phyloP scores from a whole-genome alignment of 2,888 invertebrate genomes.

The Spilosoma lubricipeda region DNA sequence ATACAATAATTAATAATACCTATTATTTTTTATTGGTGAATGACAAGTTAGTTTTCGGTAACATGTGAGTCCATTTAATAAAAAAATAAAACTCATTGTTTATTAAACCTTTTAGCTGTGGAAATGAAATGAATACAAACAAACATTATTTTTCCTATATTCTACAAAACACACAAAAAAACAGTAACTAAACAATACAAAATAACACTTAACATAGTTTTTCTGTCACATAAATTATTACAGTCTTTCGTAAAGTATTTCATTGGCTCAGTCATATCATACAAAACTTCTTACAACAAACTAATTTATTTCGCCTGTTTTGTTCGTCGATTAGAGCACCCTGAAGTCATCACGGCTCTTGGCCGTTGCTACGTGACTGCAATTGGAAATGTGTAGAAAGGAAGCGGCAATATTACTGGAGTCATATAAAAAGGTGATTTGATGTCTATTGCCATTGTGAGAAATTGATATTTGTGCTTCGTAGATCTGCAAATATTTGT shows the following conservation, averaged over 20 bases:
- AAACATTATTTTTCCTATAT: no score
- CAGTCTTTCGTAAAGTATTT: not conserved
- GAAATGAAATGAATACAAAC: no score
- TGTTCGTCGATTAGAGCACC: conserved; percentile 60
- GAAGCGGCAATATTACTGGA: conserved; percentile 14
- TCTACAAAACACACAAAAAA: no score
- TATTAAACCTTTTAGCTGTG: no score
- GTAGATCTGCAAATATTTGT: not conserved
- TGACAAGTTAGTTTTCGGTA: no score
- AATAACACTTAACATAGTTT: not conserved
- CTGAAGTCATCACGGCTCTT: conserved; percentile 59
- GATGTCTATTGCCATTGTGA: conserved; percentile 46
- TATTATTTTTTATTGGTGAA: no score
- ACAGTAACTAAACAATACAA: no score
- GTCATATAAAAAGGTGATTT: conserved; percentile 47
- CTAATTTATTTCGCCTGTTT: conserved; percentile 52
- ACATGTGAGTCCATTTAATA: no score
- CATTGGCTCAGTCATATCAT: not conserved
- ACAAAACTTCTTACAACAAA: conserved; percentile 17
- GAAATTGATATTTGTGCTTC: conserved; percentile 38
- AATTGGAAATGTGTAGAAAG: conserved; percentile 35
- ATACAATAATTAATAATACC: no score
- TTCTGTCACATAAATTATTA: not conserved
- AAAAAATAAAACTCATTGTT: no score
- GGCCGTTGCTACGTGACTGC: conserved; percentile 63